Conservation (phyloP, 2,888 invertebrate genomes). For the Nemotelus pantherinus region DNA sequence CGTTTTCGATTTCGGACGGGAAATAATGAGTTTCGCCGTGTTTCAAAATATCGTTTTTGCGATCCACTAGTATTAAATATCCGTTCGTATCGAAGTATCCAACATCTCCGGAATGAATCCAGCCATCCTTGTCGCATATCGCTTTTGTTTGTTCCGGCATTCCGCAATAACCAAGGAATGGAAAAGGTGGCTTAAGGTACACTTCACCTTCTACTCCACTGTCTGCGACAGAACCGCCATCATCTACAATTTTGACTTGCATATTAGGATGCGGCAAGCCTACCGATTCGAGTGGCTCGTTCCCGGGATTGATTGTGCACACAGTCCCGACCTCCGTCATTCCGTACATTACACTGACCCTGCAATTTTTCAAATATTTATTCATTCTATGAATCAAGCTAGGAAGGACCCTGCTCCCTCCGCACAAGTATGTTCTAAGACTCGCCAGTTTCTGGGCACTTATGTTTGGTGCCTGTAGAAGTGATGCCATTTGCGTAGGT, state of each 20-base stretch:
- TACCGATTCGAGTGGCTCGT: slow-evolving; percentile 53
- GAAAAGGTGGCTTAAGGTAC: slow-evolving; percentile 53
- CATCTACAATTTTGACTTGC: slow-evolving; percentile 57
- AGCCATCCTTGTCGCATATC: slow-evolving; percentile 54
- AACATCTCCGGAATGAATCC: slow-evolving; percentile 59
- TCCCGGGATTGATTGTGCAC: slow-evolving; percentile 5
- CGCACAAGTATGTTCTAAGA: slow-evolving; percentile 55
- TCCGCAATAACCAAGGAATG: slow-evolving; percentile 58
- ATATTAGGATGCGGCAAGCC: slow-evolving; percentile 57
- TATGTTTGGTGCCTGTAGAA: slow-evolving; percentile 30
- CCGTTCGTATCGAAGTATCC: slow-evolving; percentile 61
- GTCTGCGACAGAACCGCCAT: slow-evolving; percentile 54
- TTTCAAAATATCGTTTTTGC: slow-evolving; percentile 60
- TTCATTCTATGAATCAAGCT: slow-evolving; percentile 14
- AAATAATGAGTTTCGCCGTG: slow-evolving; percentile 57
- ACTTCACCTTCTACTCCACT: slow-evolving; percentile 58
- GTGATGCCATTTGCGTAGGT: slow-evolving; percentile 18
- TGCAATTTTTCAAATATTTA: slow-evolving; percentile 39
- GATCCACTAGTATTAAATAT: slow-evolving; percentile 57
- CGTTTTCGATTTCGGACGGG: slow-evolving; percentile 59
- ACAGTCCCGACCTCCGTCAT: slow-evolving; percentile 53
- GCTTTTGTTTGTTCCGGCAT: slow-evolving; percentile 55
- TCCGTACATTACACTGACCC: slow-evolving; percentile 31
- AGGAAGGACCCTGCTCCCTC: slow-evolving; percentile 52
- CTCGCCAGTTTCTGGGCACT: slow-evolving; percentile 16